These are phyloP conservation scores for Brachionus calyciflorus DNA, from an alignment of 1,140 invertebrate genomes.

Conservation along the genomic window DNA sequence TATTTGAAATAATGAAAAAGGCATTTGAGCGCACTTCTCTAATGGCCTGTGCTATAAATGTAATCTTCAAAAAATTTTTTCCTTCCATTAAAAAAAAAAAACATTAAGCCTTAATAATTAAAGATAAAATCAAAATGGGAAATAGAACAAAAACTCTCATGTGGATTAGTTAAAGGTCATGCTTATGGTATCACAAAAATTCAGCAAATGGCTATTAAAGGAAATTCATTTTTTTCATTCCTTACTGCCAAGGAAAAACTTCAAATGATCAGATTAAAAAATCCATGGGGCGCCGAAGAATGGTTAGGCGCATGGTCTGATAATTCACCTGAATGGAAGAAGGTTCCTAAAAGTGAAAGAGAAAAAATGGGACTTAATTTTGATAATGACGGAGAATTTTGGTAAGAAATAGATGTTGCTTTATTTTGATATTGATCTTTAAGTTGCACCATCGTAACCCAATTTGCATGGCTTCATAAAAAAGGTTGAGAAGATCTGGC, in stretches of 20 bases:
- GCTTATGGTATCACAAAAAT: slow-evolving; percentile 70
- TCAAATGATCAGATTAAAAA: slow-evolving; percentile 59
- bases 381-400: slow-evolving; percentile 63
- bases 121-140: slow-evolving; percentile 23
- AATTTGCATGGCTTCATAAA: too few relatives aligned
- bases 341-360: slow-evolving; percentile 59
- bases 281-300: slow-evolving; percentile 66
- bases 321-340: slow-evolving; percentile 68
- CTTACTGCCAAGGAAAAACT: slow-evolving; percentile 38
- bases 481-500: too few relatives aligned
- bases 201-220: slow-evolving; percentile 62
- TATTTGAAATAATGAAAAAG: slow-evolving; percentile 38
- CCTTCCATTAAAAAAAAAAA: neutral
- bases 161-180: slow-evolving; percentile 63
- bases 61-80: slow-evolving; percentile 55
- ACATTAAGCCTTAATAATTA: neutral
- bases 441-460: too few relatives aligned
- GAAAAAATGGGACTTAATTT: slow-evolving; percentile 54
- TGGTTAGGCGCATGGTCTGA: slow-evolving; percentile 66
- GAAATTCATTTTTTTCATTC: slow-evolving; percentile 26
- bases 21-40: neutral
- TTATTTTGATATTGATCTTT: too few relatives aligned
- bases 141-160: slow-evolving; percentile 58
- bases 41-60: slow-evolving; percentile 44
- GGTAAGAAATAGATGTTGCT: too few relatives aligned